These are phyloP conservation scores for Scartelaos histophorus DNA, from an alignment of 2,113 vertebrate genomes.

Conservation along the genomic window DNA sequence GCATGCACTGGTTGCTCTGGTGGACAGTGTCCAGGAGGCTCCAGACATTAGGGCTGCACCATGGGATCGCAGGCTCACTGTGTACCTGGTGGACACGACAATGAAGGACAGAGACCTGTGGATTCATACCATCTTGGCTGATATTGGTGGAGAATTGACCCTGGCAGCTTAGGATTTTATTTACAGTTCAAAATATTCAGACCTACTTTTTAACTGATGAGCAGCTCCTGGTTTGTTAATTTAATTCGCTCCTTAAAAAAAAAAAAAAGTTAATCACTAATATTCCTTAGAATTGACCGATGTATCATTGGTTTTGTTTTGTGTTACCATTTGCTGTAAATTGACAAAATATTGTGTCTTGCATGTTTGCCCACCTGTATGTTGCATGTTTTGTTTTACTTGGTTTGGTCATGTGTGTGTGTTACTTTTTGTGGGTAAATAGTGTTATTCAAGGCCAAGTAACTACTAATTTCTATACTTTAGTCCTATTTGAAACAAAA, in stretches of 20 bases:
- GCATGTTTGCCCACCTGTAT: not conserved
- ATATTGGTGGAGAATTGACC: conserved; percentile 69
- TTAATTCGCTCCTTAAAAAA: not conserved
- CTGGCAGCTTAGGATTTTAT: conserved; percentile 25
- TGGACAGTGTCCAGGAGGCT: conserved; percentile 80
- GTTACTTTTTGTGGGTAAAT: not conserved
- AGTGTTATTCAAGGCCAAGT: not conserved
- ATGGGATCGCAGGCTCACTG: conserved; percentile 81
- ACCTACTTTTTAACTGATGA: conserved; percentile 1
- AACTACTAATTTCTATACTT: not conserved
- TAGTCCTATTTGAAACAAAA: not conserved
- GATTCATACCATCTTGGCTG: conserved; percentile 89
- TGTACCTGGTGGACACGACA: conserved; percentile 89
- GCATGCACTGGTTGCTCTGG: conserved; percentile 86
- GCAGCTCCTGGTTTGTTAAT: not conserved
- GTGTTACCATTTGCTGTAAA: not conserved
- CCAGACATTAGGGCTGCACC: conserved; percentile 53
- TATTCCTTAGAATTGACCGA: not conserved
- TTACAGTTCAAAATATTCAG: not conserved
- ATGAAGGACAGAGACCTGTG: conserved; percentile 84
- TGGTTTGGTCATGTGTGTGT: conserved; percentile 1
- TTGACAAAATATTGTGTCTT: not conserved
- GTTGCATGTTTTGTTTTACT: conserved; percentile 5
- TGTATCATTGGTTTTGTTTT: not conserved
- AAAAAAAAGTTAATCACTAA: not conserved